phyloP scores from a whole-genome alignment of 2,113 vertebrate genomes.

The Cnemophilus loriae region DNA sequence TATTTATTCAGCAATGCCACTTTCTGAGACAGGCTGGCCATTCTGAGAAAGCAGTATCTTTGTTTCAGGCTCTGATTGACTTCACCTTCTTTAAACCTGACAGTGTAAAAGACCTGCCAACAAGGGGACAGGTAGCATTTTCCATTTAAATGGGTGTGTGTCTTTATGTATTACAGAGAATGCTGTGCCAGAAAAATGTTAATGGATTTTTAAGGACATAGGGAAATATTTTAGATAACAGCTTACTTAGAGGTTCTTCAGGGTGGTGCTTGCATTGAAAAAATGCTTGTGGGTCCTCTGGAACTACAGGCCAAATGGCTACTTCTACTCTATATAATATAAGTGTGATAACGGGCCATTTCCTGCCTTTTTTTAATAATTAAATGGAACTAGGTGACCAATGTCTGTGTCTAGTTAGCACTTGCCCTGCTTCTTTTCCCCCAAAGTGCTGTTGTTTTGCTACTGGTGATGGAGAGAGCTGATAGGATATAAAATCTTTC shows the following conservation, averaged over 20 bases:
- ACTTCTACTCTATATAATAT: neutral
- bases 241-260: neutral
- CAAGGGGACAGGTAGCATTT: constrained; percentile 86
- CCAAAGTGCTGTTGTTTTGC: neutral
- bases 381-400: neutral
- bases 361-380: neutral
- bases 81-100: constrained; percentile 96
- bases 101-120: constrained; percentile 81
- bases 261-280: neutral
- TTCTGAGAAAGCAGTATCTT: constrained; percentile 85
- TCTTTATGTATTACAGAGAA: neutral
- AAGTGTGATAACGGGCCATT: neutral
- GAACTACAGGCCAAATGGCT: neutral
- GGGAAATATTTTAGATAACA: neutral
- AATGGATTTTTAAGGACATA: neutral
- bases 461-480: neutral
- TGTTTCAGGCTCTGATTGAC: constrained; percentile 93
- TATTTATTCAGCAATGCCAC: constrained; percentile 90
- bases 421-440: neutral
- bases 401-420: neutral
- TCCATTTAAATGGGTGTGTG: neutral
- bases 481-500: neutral
- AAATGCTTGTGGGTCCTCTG: neutral
- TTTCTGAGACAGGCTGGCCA: constrained; percentile 92
- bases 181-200: neutral